Evolutionary conservation across 2,113 vertebrate species (phyloP).

Genomic region (Benitochromis conjunctus): DNA sequence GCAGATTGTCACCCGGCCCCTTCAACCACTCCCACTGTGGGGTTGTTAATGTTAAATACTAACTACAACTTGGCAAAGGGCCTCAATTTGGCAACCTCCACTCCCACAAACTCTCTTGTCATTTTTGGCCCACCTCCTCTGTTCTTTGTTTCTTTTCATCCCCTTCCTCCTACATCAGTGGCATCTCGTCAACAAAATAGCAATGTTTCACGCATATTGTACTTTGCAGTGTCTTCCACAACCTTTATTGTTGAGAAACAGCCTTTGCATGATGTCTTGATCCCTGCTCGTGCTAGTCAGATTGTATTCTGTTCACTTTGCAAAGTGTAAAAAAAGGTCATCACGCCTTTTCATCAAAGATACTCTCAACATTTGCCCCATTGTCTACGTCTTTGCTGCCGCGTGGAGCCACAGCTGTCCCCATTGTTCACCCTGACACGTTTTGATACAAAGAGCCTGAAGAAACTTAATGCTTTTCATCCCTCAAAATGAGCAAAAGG

Average conservation of each 20-base stretch:
- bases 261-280: neutral
- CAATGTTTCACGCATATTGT: neutral
- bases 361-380: neutral
- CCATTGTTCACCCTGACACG: neutral
- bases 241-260: neutral
- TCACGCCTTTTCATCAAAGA: neutral
- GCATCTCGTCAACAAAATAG: conserved; percentile 28
- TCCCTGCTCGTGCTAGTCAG: neutral
- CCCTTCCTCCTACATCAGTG: conserved; percentile 4
- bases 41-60: conserved; percentile 69
- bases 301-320: neutral
- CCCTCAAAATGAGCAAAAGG: neutral
- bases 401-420: neutral
- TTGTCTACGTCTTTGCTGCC: neutral
- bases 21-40: conserved; percentile 65
- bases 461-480: neutral
- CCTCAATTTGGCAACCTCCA: conserved; percentile 55
- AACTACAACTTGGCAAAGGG: conserved; percentile 47
- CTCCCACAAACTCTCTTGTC: conserved; percentile 56
- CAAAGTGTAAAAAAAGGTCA: neutral
- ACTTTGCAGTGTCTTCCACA: neutral
- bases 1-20: conserved; percentile 61
- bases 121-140: conserved; percentile 41
- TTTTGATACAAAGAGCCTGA: neutral
- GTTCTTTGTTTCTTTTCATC: conserved; percentile 31